phyloP scores from a whole-genome alignment of 2,888 invertebrate genomes.

The Agrypnus murinus region DNA sequence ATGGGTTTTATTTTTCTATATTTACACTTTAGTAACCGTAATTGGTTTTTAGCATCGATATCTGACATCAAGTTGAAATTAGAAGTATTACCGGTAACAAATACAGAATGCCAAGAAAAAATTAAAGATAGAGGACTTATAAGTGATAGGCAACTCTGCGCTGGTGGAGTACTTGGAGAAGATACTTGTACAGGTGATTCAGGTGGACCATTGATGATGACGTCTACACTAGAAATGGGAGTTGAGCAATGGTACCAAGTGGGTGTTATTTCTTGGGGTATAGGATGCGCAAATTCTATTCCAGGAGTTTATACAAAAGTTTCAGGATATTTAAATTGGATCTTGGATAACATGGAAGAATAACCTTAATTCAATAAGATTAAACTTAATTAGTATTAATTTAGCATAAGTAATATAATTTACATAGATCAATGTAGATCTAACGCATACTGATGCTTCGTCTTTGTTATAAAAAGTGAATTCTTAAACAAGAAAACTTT shows the following conservation, averaged over 20 bases:
- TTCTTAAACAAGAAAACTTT: too few relatives aligned
- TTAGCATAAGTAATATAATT: too few relatives aligned
- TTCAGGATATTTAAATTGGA: constrained; percentile 88
- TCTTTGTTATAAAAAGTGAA: too few relatives aligned
- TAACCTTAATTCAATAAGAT: too few relatives aligned
- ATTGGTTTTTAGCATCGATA: constrained; percentile 28
- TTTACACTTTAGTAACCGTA: background rate
- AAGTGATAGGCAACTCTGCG: constrained; percentile 74
- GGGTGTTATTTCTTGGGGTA: constrained; percentile 92
- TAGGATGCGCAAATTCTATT: constrained; percentile 88
- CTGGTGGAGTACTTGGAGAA: constrained; percentile 78
- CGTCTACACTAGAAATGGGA: background rate
- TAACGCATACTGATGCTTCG: too few relatives aligned
- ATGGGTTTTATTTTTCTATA: too few relatives aligned
- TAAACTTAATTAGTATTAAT: too few relatives aligned
- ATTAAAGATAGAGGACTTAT: background rate
- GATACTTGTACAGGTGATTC: constrained; percentile 85
- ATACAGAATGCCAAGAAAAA: background rate
- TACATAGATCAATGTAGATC: too few relatives aligned
- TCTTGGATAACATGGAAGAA: constrained; percentile 75
- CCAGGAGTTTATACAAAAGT: constrained; percentile 91
- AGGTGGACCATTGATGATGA: constrained; percentile 81
- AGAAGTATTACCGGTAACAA: constrained; percentile 72
- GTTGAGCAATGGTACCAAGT: constrained; percentile 25
- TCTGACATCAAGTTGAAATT: constrained; percentile 49